A percentile compares a stretch with the other conserved stretches of the same genome.
These are phyloP conservation scores for Macaria notata DNA, from an alignment of 2,888 invertebrate species.

Conservation along the genomic window DNA sequence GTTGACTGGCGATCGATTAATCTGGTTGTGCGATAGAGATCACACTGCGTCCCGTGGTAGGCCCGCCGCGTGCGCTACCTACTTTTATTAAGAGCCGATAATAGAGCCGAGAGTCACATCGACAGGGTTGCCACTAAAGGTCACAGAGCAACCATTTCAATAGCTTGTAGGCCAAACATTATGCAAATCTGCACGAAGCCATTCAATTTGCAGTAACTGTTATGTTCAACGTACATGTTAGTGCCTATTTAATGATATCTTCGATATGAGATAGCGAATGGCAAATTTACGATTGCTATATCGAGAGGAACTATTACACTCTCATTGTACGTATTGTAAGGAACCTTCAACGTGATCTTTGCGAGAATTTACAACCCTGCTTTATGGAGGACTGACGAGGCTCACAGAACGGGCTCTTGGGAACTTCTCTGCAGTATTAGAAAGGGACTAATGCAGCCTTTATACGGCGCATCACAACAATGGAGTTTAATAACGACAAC, in stretches of 20 bases:
- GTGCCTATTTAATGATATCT: conserved; percentile 3
- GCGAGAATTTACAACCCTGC: conserved; percentile 21
- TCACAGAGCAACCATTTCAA: conserved; percentile 34
- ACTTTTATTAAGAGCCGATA: conserved; percentile 61
- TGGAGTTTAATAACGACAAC: conserved; percentile 68
- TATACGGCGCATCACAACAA: conserved; percentile 70
- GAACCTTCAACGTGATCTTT: neutral
- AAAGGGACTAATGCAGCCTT: conserved; percentile 57
- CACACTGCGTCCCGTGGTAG: conserved; percentile 7
- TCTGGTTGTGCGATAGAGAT: neutral
- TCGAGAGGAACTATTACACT: neutral
- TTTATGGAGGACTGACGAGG: conserved; percentile 16
- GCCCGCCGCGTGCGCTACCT: conserved; percentile 51
- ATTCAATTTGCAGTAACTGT: conserved; percentile 30
- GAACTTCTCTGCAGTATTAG: conserved; percentile 67
- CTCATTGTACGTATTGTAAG: neutral
- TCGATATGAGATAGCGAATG: conserved; percentile 1
- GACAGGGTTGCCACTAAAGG: conserved; percentile 43
- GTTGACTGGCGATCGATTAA: neutral
- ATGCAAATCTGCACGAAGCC: conserved; percentile 29
- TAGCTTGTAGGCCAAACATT: conserved; percentile 33
- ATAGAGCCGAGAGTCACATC: conserved; percentile 55
- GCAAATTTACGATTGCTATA: neutral
- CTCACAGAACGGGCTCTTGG: conserved; percentile 54
- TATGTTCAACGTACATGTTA: conserved; percentile 19